Conservation (phyloP, 2,797 vertebrate species). For the Poeciliopsis presidionis region DNA sequence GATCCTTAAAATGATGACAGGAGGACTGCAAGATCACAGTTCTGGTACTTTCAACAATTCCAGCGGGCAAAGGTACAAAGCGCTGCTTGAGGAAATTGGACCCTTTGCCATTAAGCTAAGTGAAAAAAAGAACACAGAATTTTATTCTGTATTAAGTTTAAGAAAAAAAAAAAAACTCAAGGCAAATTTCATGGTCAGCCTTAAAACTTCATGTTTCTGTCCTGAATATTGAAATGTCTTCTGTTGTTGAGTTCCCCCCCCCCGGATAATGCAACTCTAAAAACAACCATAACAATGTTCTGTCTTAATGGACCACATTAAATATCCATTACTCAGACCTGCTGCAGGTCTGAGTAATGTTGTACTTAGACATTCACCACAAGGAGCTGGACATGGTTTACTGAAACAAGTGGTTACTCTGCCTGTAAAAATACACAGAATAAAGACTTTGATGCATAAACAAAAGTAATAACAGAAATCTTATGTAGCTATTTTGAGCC, state of each 20-base stretch:
- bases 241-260: not conserved
- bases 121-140: not conserved
- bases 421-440: not conserved
- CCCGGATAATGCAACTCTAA: not conserved
- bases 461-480: not conserved
- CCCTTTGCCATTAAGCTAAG: not conserved
- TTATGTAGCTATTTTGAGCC: not conserved
- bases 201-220: not conserved
- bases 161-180: not conserved
- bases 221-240: not conserved
- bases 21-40: constrained; percentile 1
- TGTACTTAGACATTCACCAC: not conserved
- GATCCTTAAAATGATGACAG: constrained; percentile 13
- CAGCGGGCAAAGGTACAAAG: not conserved
- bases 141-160: not conserved
- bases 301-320: not conserved
- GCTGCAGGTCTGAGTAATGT: not conserved
- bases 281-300: not conserved
- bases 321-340: not conserved
- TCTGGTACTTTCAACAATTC: constrained; percentile 4
- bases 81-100: not conserved
- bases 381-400: not conserved
- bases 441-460: not conserved
- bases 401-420: not conserved
- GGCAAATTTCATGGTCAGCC: not conserved